These are phyloP conservation scores for Oedothorax gibbosus DNA, from an alignment of 1,140 invertebrate species.

Conservation along the genomic window DNA sequence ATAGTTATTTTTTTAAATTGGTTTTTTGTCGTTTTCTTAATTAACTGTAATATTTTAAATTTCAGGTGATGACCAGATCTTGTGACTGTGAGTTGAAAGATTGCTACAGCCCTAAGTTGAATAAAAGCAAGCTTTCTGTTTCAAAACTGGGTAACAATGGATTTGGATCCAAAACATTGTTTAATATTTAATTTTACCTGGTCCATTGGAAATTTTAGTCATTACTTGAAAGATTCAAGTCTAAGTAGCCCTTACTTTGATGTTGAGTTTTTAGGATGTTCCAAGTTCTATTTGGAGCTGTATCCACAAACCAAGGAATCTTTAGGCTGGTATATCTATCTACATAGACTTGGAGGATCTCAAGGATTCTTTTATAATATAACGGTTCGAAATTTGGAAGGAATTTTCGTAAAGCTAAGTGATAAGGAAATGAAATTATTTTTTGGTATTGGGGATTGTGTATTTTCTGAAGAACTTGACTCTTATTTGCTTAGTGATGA, in stretches of 20 bases:
- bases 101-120: too few species aligned
- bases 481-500: neutral
- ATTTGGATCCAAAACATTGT: too few species aligned
- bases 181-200: neutral
- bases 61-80: too few species aligned
- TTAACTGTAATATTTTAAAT: too few species aligned
- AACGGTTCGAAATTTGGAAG: neutral
- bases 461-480: neutral
- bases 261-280: neutral
- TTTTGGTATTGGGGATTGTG: neutral
- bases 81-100: too few species aligned
- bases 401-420: neutral
- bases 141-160: too few species aligned
- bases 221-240: neutral
- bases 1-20: too few species aligned
- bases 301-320: neutral
- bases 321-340: neutral
- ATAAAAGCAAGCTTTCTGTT: too few species aligned
- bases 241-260: neutral
- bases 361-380: neutral
- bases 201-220: constrained; percentile 7
- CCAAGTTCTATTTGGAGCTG: neutral
- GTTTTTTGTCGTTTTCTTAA: too few species aligned
- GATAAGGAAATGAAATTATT: neutral
- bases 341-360: neutral